Conservation (phyloP, 2,888 invertebrate genomes). For the Agonopterix alstromeriana region DNA sequence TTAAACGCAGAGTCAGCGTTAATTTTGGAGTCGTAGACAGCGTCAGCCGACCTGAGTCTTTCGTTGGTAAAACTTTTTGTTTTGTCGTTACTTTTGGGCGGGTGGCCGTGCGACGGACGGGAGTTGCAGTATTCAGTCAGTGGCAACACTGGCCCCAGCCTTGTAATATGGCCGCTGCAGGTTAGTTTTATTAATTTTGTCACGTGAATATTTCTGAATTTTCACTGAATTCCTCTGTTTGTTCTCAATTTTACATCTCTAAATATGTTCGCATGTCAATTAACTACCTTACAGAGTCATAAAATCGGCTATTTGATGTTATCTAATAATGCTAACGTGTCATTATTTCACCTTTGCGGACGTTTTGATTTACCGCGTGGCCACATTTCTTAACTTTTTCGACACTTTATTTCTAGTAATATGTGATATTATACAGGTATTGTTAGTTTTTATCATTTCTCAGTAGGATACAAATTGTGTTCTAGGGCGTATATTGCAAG, state of each 20-base stretch:
- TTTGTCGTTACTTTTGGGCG: neutral
- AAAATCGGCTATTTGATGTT: constrained; percentile 29
- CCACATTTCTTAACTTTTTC: constrained; percentile 59
- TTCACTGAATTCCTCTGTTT: constrained; percentile 23
- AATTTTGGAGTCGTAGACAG: too few relatives aligned
- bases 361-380: constrained; percentile 77
- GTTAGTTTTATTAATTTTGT: constrained; percentile 78
- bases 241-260: constrained; percentile 25
- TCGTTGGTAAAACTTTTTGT: neutral
- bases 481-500: constrained; percentile 24
- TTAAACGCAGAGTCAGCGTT: too few relatives aligned
- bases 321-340: constrained; percentile 74
- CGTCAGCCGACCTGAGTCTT: too few relatives aligned
- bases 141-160: constrained; percentile 72
- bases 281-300: constrained; percentile 16
- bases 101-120: too few relatives aligned
- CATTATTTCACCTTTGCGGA: constrained; percentile 71
- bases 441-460: constrained; percentile 16
- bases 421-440: constrained; percentile 18
- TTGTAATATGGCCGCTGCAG: constrained; percentile 85
- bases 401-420: constrained; percentile 27
- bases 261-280: constrained; percentile 25
- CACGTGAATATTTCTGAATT: constrained; percentile 59
- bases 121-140: constrained; percentile 19
- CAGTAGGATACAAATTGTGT: constrained; percentile 20